Conservation (phyloP, 2,113 vertebrate genomes). For the Aspiorhynchus laticeps region DNA sequence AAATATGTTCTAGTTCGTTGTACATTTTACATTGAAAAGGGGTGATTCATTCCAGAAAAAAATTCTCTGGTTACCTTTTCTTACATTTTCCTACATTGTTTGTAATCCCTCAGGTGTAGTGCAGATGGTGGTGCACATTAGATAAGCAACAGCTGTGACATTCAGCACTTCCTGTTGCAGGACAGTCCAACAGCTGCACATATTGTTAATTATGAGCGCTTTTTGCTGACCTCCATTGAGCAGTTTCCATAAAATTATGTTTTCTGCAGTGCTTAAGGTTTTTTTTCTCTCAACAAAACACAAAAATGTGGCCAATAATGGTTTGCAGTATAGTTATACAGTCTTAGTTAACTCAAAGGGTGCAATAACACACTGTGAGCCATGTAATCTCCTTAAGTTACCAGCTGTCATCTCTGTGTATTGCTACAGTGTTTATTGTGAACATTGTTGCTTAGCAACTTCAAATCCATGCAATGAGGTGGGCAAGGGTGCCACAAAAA, state of each 20-base stretch:
- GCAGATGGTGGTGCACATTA: background rate
- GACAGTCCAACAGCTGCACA: constrained; percentile 29
- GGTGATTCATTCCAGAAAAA: background rate
- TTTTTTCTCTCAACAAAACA: background rate
- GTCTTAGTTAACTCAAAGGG: background rate
- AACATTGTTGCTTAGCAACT: constrained; percentile 52
- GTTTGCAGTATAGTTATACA: background rate
- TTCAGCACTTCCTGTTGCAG: constrained; percentile 10
- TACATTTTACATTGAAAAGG: background rate
- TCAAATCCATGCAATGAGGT: constrained; percentile 1
- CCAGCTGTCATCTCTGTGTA: constrained; percentile 15
- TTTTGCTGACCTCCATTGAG: constrained; percentile 2
- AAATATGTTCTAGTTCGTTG: background rate
- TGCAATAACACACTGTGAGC: constrained; percentile 14
- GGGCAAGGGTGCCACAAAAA: constrained; percentile 1
- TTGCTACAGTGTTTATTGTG: constrained; percentile 36
- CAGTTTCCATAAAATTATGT: constrained; percentile 26
- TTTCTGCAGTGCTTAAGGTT: background rate
- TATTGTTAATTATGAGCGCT: constrained; percentile 2
- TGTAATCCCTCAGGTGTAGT: background rate
- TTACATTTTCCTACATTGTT: background rate
- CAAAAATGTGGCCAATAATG: background rate
- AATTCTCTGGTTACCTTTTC: background rate
- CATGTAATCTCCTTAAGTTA: background rate
- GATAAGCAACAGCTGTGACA: constrained; percentile 24